Percentiles rank a stretch among this genome's conserved stretches.
These are phyloP conservation scores for Axinella damicornis DNA, from an alignment of 37 sponge, comb jelly and placozoan species.

Conservation along the genomic window DNA sequence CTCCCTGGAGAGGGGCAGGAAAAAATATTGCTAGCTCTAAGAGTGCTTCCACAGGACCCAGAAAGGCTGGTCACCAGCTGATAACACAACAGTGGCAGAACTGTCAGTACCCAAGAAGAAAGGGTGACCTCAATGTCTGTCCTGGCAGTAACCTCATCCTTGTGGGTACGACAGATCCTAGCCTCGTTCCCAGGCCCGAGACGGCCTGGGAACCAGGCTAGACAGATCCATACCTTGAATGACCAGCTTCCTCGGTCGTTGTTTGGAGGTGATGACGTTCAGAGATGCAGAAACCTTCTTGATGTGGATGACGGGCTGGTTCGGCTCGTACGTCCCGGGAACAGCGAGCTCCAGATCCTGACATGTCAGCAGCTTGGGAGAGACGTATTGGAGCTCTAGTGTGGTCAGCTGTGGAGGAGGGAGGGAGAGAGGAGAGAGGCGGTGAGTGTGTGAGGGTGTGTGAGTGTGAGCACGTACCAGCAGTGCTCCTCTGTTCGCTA, in stretches of 20 bases:
- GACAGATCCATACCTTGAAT: conserved; percentile 71
- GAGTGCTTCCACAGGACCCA: no score
- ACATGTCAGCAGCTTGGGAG: conserved; percentile 88
- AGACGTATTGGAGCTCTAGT: conserved; percentile 96
- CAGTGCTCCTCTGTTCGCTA: no score
- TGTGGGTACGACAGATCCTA: no score
- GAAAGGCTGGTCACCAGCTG: no score
- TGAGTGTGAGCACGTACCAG: no score
- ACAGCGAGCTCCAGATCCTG: conserved; percentile 92
- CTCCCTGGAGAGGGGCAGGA: conserved; percentile 65
- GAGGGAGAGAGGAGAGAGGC: no score
- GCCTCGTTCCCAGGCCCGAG: no score
- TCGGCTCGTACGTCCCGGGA: conserved; percentile 95
- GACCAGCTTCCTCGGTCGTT: conserved; percentile 94
- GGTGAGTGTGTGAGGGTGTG: neutral
- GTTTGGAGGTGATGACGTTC: conserved; percentile 96
- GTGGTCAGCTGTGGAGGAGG: conserved; percentile 70
- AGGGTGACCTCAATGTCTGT: no score
- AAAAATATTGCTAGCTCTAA: no score
- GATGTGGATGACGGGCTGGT: conserved; percentile 87
- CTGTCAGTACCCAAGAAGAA: no score
- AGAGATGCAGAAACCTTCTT: conserved; percentile 81
- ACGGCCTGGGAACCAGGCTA: neutral
- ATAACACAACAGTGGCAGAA: no score
- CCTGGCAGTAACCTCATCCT: no score